phyloP scores from a whole-genome alignment of 2,113 vertebrate species.

The Gadus chalcogrammus region DNA sequence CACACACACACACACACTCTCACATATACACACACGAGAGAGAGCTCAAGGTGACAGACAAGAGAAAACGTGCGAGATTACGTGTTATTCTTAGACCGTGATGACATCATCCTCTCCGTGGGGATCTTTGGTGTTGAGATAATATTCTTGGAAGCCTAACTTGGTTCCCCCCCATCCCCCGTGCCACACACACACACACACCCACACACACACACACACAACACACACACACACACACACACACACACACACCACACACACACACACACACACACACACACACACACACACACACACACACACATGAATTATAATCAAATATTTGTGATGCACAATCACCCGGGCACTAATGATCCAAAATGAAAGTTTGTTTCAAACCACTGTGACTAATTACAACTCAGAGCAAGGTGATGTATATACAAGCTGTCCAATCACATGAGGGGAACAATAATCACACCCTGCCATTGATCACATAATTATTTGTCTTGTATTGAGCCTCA shows the following conservation, averaged over 20 bases:
- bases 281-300: no score
- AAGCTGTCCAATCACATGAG: slow-evolving; percentile 51
- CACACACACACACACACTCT: neutral
- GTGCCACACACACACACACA: no score
- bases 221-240: no score
- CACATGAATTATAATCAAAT: slow-evolving; percentile 55
- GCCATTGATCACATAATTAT: slow-evolving; percentile 31
- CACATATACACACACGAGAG: neutral
- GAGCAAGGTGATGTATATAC: slow-evolving; percentile 37
- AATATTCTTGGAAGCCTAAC: no score
- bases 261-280: no score
- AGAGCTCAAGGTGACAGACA: slow-evolving; percentile 9
- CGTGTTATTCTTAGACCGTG: slow-evolving; percentile 52
- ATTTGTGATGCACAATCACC: slow-evolving; percentile 53
- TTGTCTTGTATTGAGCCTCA: neutral
- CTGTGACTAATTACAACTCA: slow-evolving; percentile 50
- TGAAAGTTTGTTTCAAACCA: slow-evolving; percentile 53
- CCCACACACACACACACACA: no score
- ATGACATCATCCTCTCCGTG: slow-evolving; percentile 51
- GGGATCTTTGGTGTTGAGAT: slow-evolving; percentile 3
- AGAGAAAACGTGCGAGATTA: slow-evolving; percentile 41
- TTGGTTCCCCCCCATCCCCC: no score
- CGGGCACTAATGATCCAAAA: slow-evolving; percentile 46
- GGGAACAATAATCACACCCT: slow-evolving; percentile 55
- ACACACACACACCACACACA: no score